A percentile compares a stretch with the other conserved stretches of the same genome.
Conservation (phyloP, 2,888 invertebrate genomes). For the Acanthosoma haemorrhoidale region DNA sequence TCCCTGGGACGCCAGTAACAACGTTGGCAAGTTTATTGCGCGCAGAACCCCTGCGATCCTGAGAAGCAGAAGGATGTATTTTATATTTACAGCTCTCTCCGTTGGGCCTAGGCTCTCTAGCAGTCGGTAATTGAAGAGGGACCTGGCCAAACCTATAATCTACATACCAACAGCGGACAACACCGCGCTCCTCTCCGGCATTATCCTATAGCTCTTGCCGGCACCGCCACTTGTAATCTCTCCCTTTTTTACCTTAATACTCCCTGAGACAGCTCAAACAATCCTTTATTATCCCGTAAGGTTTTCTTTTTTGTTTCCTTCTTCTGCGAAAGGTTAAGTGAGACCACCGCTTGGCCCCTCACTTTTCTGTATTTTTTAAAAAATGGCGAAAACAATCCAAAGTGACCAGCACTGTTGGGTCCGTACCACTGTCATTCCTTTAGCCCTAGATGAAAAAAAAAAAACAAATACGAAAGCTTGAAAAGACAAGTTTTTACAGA, state of each 20-base stretch:
- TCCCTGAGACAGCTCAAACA: neutral
- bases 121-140: slow-evolving; percentile 21
- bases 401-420: too few species aligned
- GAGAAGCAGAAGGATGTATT: neutral
- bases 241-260: neutral
- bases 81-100: slow-evolving; percentile 8
- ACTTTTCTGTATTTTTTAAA: too few species aligned
- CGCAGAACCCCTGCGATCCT: neutral
- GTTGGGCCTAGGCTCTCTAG: neutral
- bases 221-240: neutral
- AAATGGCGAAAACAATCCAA: too few species aligned
- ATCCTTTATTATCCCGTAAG: neutral
- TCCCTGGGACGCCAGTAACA: neutral
- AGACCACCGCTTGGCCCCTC: too few species aligned
- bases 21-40: neutral
- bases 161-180: slow-evolving; percentile 10
- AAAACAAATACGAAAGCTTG: too few species aligned
- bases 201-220: slow-evolving; percentile 23
- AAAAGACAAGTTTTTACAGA: too few species aligned
- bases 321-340: neutral
- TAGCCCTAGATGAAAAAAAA: too few species aligned
- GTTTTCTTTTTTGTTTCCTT: neutral
- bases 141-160: slow-evolving; percentile 10
- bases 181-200: neutral
- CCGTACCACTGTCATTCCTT: too few species aligned